These are phyloP conservation scores for Noctua fimbriata DNA, from an alignment of 2,888 invertebrate genomes.

Conservation along the genomic window DNA sequence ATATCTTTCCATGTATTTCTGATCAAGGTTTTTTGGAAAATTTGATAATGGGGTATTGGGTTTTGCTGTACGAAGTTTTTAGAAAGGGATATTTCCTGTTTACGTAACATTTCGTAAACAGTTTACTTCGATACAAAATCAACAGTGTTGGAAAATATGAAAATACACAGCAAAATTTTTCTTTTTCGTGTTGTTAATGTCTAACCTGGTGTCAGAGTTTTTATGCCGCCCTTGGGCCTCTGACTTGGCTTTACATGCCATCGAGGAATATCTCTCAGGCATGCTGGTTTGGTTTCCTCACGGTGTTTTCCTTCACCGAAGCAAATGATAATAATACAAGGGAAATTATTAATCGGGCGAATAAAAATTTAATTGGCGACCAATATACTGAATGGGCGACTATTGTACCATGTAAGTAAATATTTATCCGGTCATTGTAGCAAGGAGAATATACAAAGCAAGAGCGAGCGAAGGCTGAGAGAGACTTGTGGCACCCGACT, in stretches of 20 bases:
- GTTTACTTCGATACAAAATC: background rate
- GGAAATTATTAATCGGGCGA: too few species aligned
- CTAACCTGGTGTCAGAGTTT: too few species aligned
- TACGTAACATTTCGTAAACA: background rate
- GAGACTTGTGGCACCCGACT: too few species aligned
- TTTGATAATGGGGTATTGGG: slow-evolving; percentile 11
- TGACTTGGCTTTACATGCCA: background rate
- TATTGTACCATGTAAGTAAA: too few species aligned
- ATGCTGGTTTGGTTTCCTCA: background rate
- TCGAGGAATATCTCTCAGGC: background rate
- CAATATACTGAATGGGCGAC: too few species aligned
- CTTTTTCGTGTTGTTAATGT: too few species aligned
- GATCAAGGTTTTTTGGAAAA: slow-evolving; percentile 6
- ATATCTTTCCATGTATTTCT: slow-evolving; percentile 19
- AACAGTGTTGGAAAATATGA: background rate
- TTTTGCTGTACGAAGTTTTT: slow-evolving; percentile 6
- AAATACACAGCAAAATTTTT: too few species aligned
- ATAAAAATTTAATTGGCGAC: too few species aligned
- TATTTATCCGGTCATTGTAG: too few species aligned
- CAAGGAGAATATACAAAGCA: too few species aligned
- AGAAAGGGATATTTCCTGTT: fast-evolving
- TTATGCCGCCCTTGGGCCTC: too few species aligned
- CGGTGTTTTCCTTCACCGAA: background rate
- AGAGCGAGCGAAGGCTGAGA: too few species aligned
- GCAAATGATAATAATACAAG: background rate